phyloP scores from a whole-genome alignment of 2,797 vertebrate genomes.

The Myoxocephalus aenaeus region DNA sequence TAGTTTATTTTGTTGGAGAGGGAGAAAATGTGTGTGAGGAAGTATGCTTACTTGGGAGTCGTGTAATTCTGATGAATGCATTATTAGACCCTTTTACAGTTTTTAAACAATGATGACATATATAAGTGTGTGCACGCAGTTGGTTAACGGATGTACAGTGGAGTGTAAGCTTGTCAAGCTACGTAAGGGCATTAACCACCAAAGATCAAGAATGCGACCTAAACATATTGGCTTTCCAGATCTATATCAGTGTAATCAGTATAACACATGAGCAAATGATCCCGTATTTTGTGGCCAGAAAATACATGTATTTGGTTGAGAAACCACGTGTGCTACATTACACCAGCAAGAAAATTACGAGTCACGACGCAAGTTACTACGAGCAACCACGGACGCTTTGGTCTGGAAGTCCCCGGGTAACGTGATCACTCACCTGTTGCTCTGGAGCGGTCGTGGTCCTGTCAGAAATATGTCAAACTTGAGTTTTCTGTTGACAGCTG shows the following conservation, averaged over 20 bases:
- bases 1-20: conserved; percentile 48
- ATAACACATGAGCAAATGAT: neutral
- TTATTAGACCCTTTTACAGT: neutral
- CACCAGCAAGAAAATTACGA: no score
- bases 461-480: neutral
- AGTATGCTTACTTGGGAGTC: neutral
- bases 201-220: neutral
- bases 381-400: neutral
- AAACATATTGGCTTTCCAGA: neutral
- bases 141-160: neutral
- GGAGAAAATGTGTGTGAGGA: neutral
- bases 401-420: neutral
- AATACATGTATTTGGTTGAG: no score
- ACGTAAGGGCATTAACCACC: no score
- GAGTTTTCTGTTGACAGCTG: neutral
- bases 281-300: neutral
- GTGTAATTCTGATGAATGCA: neutral
- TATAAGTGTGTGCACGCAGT: neutral
- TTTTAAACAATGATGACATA: neutral
- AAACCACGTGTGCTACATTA: no score
- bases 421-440: no score
- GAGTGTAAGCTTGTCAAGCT: no score
- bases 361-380: neutral
- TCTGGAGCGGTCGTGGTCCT: no score
- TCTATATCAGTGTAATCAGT: neutral